Conservation (phyloP, 2,888 invertebrate species). For the Phaedon cochleariae region DNA sequence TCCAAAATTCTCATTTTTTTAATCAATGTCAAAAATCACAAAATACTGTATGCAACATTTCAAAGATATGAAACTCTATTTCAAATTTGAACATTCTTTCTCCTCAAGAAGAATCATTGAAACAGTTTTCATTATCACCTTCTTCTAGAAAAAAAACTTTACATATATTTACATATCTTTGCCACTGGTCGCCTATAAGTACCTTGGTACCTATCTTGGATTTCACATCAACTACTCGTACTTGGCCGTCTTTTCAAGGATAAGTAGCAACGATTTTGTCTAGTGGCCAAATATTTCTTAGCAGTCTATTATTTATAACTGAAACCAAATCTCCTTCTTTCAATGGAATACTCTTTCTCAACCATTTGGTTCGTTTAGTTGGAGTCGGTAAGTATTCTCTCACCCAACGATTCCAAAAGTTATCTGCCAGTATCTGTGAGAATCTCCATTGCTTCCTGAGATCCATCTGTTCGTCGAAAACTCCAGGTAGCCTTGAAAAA, state of each 20-base stretch:
- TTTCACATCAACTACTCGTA: slow-evolving; percentile 1
- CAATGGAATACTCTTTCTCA: neutral
- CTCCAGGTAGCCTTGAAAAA: neutral
- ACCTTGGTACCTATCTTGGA: neutral
- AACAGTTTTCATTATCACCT: too few relatives aligned
- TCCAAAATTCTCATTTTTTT: too few relatives aligned
- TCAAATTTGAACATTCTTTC: too few relatives aligned
- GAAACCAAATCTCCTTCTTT: neutral
- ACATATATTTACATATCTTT: too few relatives aligned
- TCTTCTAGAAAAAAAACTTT: too few relatives aligned
- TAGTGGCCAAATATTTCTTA: slow-evolving; percentile 9
- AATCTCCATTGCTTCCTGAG: neutral
- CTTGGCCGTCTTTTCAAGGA: slow-evolving; percentile 2
- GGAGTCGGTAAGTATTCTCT: neutral
- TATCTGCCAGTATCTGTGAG: neutral
- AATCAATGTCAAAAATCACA: too few relatives aligned
- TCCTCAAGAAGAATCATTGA: too few relatives aligned
- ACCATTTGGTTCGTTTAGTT: slow-evolving; percentile 1
- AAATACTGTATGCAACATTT: too few relatives aligned
- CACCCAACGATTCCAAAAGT: neutral
- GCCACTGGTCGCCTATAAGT: neutral
- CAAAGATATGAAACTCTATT: too few relatives aligned
- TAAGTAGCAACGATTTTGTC: neutral
- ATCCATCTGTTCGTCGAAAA: neutral
- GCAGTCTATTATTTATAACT: neutral